Conservation (phyloP, 2,113 vertebrate genomes). For the Sinocyclocheilus anshuiensis region DNA sequence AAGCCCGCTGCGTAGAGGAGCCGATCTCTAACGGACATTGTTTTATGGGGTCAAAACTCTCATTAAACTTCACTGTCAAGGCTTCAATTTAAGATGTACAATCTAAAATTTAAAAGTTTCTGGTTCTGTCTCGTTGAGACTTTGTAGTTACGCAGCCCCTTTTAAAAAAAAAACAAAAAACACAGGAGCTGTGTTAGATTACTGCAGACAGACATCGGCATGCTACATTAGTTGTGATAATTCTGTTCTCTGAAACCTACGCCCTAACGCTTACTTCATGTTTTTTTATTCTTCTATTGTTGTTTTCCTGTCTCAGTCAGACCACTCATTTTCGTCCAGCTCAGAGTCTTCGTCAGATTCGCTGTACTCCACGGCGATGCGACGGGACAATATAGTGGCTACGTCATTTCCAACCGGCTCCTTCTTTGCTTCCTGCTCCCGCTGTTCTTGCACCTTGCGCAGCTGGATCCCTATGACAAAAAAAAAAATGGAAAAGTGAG, state of each 20-base stretch:
- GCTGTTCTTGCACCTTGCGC: constrained; percentile 92
- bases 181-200: not conserved
- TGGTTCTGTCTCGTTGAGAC: constrained; percentile 5
- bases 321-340: constrained; percentile 93
- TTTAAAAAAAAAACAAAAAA: not conserved
- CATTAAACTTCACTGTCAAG: constrained; percentile 7
- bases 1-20: constrained; percentile 15
- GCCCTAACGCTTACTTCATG: not conserved
- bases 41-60: constrained; percentile 23
- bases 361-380: constrained; percentile 93
- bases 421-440: constrained; percentile 91
- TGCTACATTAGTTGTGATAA: constrained; percentile 37
- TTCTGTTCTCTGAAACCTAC: constrained; percentile 8
- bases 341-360: constrained; percentile 94
- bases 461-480: constrained; percentile 84
- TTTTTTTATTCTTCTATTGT: not conserved
- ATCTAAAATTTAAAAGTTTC: not conserved
- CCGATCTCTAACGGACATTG: not conserved
- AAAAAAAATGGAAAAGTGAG: not conserved
- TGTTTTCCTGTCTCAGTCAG: constrained; percentile 73
- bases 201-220: constrained; percentile 28
- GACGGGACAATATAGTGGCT: constrained; percentile 89
- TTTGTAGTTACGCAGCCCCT: constrained; percentile 29
- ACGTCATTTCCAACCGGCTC: constrained; percentile 92
- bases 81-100: constrained; percentile 1